Conservation (phyloP, 2,113 vertebrate genomes). For the Corythoichthys haematopterus region DNA sequence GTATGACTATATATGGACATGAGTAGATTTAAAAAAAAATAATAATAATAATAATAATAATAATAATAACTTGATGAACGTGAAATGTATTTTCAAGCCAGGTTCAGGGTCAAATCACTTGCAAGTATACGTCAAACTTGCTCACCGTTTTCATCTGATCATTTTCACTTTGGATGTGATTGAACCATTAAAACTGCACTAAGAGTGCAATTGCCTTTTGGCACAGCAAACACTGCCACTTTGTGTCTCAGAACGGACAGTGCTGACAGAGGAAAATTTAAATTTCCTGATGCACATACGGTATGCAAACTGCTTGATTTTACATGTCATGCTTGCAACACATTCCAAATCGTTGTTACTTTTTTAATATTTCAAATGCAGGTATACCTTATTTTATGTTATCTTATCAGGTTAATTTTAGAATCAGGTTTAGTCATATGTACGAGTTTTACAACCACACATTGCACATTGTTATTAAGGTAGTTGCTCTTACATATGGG, state of each 20-base stretch:
- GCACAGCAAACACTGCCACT: slow-evolving; percentile 73
- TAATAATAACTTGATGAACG: neutral
- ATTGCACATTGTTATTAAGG: neutral
- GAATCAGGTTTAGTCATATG: neutral
- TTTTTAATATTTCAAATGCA: neutral
- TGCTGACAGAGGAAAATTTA: slow-evolving; percentile 37
- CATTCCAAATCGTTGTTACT: too few species aligned
- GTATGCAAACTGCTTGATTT: neutral
- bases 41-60: too few species aligned
- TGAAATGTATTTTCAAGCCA: slow-evolving; percentile 1
- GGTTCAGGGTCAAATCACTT: neutral
- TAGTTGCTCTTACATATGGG: neutral
- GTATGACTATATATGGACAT: neutral
- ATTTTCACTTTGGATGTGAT: slow-evolving; percentile 15
- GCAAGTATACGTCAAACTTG: neutral
- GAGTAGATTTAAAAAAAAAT: neutral
- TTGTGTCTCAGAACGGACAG: slow-evolving; percentile 61
- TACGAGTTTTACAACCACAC: neutral
- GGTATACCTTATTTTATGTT: too few species aligned
- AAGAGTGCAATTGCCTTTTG: slow-evolving; percentile 26
- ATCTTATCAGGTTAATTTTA: neutral
- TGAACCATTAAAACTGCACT: slow-evolving; percentile 34
- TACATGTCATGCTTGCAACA: neutral
- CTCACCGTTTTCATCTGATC: neutral
- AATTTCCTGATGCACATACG: neutral